phyloP scores from a whole-genome alignment of 2,797 vertebrate genomes.

The Danionella dracula region DNA sequence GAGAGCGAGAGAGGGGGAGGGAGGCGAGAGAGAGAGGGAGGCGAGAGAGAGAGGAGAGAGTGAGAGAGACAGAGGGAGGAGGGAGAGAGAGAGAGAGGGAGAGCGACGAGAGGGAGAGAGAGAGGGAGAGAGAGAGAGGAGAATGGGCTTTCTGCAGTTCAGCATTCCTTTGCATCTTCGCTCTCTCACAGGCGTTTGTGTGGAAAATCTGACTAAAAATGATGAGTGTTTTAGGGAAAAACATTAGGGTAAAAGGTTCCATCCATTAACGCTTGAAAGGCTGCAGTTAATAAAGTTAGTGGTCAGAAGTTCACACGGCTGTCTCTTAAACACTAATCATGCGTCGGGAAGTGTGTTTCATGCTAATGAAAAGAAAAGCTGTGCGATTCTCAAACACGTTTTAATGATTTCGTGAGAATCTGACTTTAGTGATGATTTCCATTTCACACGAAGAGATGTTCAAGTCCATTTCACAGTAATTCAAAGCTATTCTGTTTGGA shows the following conservation, averaged over 20 bases:
- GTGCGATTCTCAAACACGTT: constrained; percentile 4
- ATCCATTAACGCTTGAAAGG: constrained; percentile 13
- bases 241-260: constrained; percentile 25
- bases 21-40: too few species aligned
- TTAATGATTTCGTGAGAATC: constrained; percentile 8
- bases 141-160: not conserved
- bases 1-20: too few species aligned
- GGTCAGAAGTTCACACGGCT: constrained; percentile 21
- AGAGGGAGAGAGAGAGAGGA: not conserved
- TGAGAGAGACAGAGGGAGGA: too few species aligned
- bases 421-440: constrained; percentile 6
- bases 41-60: too few species aligned
- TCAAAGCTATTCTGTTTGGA: not conserved
- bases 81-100: not conserved
- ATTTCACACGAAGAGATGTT: not conserved
- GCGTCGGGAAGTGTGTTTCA: constrained; percentile 16
- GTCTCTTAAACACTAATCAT: constrained; percentile 32
- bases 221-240: constrained; percentile 16
- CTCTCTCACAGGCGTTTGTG: not conserved
- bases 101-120: not conserved
- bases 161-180: constrained; percentile 7
- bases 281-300: constrained; percentile 27
- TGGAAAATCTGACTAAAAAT: constrained; percentile 15
- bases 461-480: too few species aligned
- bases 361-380: constrained; percentile 16